Base-by-base conservation (phyloP, 1,140 invertebrate genomes). In the Mylabris phalerata region DNA sequence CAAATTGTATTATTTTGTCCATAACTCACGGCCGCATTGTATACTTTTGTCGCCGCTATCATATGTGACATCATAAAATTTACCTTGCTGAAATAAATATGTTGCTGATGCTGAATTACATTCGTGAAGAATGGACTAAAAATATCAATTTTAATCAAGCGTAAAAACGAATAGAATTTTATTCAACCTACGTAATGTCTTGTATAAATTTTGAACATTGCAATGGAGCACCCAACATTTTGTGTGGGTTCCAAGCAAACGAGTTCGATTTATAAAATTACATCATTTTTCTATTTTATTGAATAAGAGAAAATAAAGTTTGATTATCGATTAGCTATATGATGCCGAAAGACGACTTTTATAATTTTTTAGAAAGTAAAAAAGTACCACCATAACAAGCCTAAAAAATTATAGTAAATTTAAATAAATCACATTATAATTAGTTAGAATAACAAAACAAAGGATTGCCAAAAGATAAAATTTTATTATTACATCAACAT, bases 11-110 rank as follows among this genome's bases (percentile, higher is more conserved):
- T 32, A 32, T 3, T 1, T 32, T 32, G 5, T 25, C 43, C 51
- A 63, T 62, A 82, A 82, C 76, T 95, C 94, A 39, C 94, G 80
- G 2, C 94, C 94, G 71, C 94, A 98, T 72, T 96, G 93, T 3
- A 98, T 79, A 59, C 90, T 92, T 72, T 95, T 96, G 71, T 98
- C 93, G 0, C 94, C 94, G 0, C 89, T 91, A 69, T 97, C 93
- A 74, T 90, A 97, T 7, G 77, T 79, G 0, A 90, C 82, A 69
- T 95, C 92, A 69, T 98, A 98, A 73, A 92, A 90, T 73, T 97
- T 97, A 70, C 96, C 93, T 64, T 90, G 87, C 68, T 95, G 92
- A 68, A 95, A 96, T 1, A 96, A 78, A 71, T 96, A 97, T 39
- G 85, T 82, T 0, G 92, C 93, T 1, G 85, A 80, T 1, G 86